phyloP scores from a whole-genome alignment of 2,113 vertebrate species.

The Mobula hypostoma region DNA sequence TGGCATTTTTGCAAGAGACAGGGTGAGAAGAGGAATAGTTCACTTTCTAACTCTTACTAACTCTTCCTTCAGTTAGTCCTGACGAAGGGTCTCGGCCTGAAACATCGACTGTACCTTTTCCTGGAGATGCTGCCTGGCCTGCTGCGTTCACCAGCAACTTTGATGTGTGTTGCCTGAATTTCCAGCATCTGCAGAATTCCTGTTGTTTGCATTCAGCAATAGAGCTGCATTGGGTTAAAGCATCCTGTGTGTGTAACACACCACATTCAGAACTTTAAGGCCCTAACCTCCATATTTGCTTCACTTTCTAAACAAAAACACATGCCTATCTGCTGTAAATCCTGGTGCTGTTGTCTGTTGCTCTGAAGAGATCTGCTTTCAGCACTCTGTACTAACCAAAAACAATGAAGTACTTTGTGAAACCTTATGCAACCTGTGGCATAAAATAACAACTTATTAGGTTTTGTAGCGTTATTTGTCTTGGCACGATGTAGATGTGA shows the following conservation, averaged over 20 bases:
- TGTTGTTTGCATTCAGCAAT: background rate
- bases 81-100: too few relatives aligned
- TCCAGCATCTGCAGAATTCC: too few relatives aligned
- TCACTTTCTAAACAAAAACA: background rate
- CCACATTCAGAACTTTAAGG: too few relatives aligned
- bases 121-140: too few relatives aligned
- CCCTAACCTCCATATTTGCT: background rate
- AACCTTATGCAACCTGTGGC: background rate
- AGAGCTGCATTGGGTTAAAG: background rate
- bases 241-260: background rate
- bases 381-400: background rate
- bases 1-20: too few relatives aligned
- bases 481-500: background rate
- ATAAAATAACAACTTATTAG: background rate
- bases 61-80: too few relatives aligned
- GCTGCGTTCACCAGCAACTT: too few relatives aligned
- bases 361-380: background rate
- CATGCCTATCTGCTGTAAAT: background rate
- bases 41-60: too few relatives aligned
- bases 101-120: too few relatives aligned
- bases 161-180: too few relatives aligned
- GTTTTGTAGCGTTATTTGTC: slow-evolving; percentile 10
- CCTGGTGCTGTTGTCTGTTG: background rate
- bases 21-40: too few relatives aligned
- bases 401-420: slow-evolving; percentile 13